A percentile compares a stretch with the other conserved stretches of the same genome.
phyloP scores from a whole-genome alignment of 2,888 invertebrate species.

The Carabus problematicus region DNA sequence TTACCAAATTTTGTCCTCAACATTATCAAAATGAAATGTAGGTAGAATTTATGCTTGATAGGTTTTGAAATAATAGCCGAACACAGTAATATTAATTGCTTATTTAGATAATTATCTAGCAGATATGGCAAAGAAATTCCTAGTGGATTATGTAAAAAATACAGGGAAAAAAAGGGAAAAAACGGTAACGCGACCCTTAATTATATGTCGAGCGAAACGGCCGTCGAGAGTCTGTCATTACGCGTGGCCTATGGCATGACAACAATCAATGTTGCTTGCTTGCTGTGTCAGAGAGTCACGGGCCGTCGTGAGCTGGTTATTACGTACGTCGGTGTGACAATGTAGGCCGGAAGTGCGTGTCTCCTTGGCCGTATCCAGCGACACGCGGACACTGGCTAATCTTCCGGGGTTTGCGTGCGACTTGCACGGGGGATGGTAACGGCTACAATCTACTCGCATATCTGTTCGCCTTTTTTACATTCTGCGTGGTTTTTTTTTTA shows the following conservation, averaged over 20 bases:
- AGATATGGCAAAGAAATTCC: too few species aligned
- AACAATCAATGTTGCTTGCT: slow-evolving; percentile 29
- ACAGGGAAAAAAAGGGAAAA: slow-evolving; percentile 1
- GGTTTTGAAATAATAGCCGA: too few species aligned
- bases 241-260: slow-evolving; percentile 17
- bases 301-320: neutral
- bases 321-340: slow-evolving; percentile 16
- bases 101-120: too few species aligned
- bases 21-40: too few species aligned
- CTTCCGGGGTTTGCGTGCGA: slow-evolving; percentile 56
- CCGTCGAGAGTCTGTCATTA: slow-evolving; percentile 27
- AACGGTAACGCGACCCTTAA: slow-evolving; percentile 6
- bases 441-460: slow-evolving; percentile 52
- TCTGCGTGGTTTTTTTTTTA: slow-evolving; percentile 9
- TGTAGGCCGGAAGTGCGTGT: slow-evolving; percentile 55
- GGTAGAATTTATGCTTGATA: too few species aligned
- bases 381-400: slow-evolving; percentile 56
- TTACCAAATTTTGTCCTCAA: too few species aligned
- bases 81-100: too few species aligned
- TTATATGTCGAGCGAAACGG: slow-evolving; percentile 16
- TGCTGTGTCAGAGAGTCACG: too few species aligned
- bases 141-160: neutral
- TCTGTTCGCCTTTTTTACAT: slow-evolving; percentile 43
- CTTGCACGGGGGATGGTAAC: slow-evolving; percentile 49
- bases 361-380: slow-evolving; percentile 45